Evolutionary conservation across 2,888 invertebrate species (phyloP), one percentile per base, ranked within the genome.

Genomic region (Latrodectus elegans): DNA sequence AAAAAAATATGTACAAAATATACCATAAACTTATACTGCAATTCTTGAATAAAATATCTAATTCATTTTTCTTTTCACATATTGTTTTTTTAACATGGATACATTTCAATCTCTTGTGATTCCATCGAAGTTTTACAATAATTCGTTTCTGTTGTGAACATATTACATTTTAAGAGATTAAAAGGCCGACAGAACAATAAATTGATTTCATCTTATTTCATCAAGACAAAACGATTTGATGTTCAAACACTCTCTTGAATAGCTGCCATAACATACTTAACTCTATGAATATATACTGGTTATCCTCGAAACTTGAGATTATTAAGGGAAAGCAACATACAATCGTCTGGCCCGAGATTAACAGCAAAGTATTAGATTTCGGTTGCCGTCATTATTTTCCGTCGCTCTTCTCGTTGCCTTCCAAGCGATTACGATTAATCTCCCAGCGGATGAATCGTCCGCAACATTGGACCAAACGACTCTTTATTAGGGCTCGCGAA

Each of bases 371-470:
- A 82, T 82, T 82, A 82, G 82, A 26, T 26, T 70, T 60, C 51
- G 68, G 82, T 17, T 70, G 49, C 74, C 83, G 15, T 68, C 73
- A 76, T 76, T 83, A 76, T 76, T 83, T 83, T 72, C 75, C 71
- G 64, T 76, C 22, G 51, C 73, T 67, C 52, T 26, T 52, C 73
- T 26, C 73, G 73, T 53, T 67, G 73, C 75, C 75, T 68, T 49
- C 64, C 60, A 76, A 77, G 71, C 83, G 83, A 83, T 83, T 76
- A 70, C 83, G 76, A 83, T 83, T 76, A 77, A 83, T 83, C 83
- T 76, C 51, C 51, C 64, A 75, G 76, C 76, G 64, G 76, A 70
- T 76, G 83, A 77, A 76, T 76, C 83, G 76, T 71, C 60, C 55
- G 75, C 14, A 60, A 49, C 81, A 17, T 22, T n/a, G 51, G 53